A percentile compares a stretch with the other conserved stretches of the same genome.
These are phyloP conservation scores for Doris montereyensis DNA, from an alignment of 2,888 invertebrate genomes.

Conservation along the genomic window DNA sequence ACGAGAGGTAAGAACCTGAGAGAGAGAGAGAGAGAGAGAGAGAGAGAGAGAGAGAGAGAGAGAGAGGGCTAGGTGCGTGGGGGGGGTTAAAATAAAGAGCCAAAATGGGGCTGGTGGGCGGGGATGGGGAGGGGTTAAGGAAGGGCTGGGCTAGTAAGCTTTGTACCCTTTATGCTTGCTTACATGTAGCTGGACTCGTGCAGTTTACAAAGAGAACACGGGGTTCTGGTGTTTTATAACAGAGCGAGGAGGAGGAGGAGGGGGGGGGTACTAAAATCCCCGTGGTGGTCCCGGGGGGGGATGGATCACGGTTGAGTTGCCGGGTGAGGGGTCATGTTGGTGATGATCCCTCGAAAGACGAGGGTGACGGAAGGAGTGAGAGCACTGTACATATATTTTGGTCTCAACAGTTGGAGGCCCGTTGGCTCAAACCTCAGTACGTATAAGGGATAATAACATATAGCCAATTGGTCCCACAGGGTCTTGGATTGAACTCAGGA, in stretches of 20 bases:
- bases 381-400: too few relatives aligned
- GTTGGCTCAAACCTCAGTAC: too few relatives aligned
- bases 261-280: neutral
- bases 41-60: conserved; percentile 1
- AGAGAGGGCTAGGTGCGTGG: too few relatives aligned
- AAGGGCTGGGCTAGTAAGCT: neutral
- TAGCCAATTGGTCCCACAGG: too few relatives aligned
- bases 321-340: neutral
- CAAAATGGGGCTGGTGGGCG: neutral
- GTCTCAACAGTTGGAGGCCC: too few relatives aligned
- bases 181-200: too few relatives aligned
- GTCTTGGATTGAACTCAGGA: too few relatives aligned
- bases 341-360: neutral
- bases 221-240: neutral
- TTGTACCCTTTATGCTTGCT: too few relatives aligned
- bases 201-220: neutral
- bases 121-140: neutral
- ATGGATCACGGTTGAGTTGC: neutral
- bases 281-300: neutral
- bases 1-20: neutral
- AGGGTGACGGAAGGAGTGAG: neutral
- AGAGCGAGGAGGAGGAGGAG: neutral
- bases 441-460: too few relatives aligned
- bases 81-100: neutral
- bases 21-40: too few relatives aligned